Evolutionary conservation across 2,888 invertebrate genomes (phyloP).

Genomic region (Hipparchia semele): DNA sequence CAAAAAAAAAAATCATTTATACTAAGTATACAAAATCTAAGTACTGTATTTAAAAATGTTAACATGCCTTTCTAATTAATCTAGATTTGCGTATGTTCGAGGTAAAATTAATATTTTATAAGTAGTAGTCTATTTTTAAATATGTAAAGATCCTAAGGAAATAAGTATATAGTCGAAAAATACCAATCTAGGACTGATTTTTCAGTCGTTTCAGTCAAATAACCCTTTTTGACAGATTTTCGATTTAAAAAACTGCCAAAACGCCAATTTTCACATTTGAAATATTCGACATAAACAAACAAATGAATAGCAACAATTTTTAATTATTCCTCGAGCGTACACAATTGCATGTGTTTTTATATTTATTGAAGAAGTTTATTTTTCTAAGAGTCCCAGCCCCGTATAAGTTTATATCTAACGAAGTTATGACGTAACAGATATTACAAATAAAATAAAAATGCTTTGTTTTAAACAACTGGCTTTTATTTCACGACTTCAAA

Average conservation of each 20-base stretch:
- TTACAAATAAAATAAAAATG: slow-evolving; percentile 71
- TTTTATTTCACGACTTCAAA: slow-evolving; percentile 40
- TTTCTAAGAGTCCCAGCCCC: slow-evolving; percentile 68
- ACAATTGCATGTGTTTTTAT: slow-evolving; percentile 45
- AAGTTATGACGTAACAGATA: slow-evolving; percentile 64
- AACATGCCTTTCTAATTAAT: slow-evolving; percentile 14
- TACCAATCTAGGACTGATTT: too few relatives aligned
- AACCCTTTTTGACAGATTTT: too few relatives aligned
- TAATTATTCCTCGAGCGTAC: slow-evolving; percentile 35
- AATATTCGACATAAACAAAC: not conserved
- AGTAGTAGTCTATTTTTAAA: too few relatives aligned
- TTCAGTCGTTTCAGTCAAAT: too few relatives aligned
- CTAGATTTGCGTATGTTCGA: slow-evolving; percentile 14
- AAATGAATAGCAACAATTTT: not conserved
- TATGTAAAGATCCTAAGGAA: too few relatives aligned
- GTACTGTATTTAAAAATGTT: not conserved
- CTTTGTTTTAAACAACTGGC: slow-evolving; percentile 63
- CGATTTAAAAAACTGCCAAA: too few relatives aligned
- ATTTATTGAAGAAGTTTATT: slow-evolving; percentile 81
- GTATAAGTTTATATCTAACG: slow-evolving; percentile 65
- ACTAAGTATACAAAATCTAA: not conserved
- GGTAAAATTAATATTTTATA: slow-evolving; percentile 11
- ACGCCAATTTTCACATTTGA: too few relatives aligned
- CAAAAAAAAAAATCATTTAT: not conserved
- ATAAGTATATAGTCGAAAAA: too few relatives aligned